These are phyloP conservation scores for Cataglyphis albicans DNA, from an alignment of 2,888 invertebrate species.

Conservation along the genomic window DNA sequence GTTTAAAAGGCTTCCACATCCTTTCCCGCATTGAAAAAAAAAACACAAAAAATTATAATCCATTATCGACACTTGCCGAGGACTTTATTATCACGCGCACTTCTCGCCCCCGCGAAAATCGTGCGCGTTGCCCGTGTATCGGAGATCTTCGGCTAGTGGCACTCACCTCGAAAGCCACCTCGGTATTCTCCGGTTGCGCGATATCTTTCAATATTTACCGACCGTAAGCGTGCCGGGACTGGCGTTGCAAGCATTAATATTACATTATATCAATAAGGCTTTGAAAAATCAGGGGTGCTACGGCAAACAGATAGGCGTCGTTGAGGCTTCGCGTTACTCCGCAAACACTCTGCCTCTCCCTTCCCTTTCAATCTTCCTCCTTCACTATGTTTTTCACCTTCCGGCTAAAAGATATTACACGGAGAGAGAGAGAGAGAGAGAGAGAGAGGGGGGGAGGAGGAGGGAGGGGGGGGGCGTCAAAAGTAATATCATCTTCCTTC, in stretches of 20 bases:
- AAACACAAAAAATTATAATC: not conserved
- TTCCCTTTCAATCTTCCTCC: slow-evolving; percentile 70
- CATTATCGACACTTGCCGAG: not conserved
- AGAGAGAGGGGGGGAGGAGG: too few relatives aligned
- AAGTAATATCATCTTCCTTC: slow-evolving; percentile 54
- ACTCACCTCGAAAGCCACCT: slow-evolving; percentile 28
- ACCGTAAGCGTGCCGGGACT: slow-evolving; percentile 75
- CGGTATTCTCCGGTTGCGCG: slow-evolving; percentile 59
- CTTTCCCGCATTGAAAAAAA: not conserved
- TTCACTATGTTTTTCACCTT: slow-evolving; percentile 73
- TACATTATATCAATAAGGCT: slow-evolving; percentile 78
- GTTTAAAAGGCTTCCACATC: slow-evolving; percentile 19
- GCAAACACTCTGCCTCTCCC: slow-evolving; percentile 80
- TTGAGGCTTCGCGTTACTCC: slow-evolving; percentile 84
- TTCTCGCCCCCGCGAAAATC: not conserved
- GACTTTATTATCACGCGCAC: not conserved
- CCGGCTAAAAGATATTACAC: slow-evolving; percentile 74
- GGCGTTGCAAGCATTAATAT: slow-evolving; percentile 75
- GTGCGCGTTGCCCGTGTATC: not conserved
- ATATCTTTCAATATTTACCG: slow-evolving; percentile 75
- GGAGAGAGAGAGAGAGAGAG: not conserved
- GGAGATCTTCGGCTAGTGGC: not conserved
- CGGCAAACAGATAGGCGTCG: slow-evolving; percentile 77
- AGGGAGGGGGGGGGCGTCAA: slow-evolving; percentile 43
- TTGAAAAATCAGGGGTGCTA: slow-evolving; percentile 78